Conservation (phyloP, 1,140 invertebrate species). For the Leptinotarsa texana region DNA sequence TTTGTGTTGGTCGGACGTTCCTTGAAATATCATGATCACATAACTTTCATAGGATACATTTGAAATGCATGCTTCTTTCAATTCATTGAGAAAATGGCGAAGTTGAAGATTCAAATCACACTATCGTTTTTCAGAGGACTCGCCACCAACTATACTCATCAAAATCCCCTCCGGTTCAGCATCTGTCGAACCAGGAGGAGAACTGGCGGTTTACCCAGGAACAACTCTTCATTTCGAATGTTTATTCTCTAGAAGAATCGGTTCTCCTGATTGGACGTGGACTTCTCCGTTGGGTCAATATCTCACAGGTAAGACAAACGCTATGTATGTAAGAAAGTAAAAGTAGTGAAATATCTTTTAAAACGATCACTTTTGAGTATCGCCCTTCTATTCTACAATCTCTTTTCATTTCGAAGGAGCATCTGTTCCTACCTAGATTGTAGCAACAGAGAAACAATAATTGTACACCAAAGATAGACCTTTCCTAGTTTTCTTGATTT, state of each 20-base stretch:
- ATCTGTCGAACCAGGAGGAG: constrained; percentile 75
- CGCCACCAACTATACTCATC: constrained; percentile 82
- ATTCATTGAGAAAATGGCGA: too few species aligned
- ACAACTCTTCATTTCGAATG: constrained; percentile 84
- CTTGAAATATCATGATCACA: too few species aligned
- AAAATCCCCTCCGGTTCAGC: constrained; percentile 78
- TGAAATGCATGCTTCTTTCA: not conserved
- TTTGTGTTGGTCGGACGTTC: too few species aligned
- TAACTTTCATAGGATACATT: not conserved
- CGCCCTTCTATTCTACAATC: too few species aligned
- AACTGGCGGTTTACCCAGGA: constrained; percentile 79
- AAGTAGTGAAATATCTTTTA: too few species aligned
- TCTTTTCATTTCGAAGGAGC: too few species aligned
- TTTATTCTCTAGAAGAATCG: constrained; percentile 72
- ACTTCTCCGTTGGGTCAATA: constrained; percentile 77
- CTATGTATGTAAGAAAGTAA: too few species aligned
- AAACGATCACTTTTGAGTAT: too few species aligned
- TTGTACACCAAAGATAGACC: too few species aligned
- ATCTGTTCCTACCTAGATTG: too few species aligned
- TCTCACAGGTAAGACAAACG: constrained; percentile 66
- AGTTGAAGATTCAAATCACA: constrained; percentile 15
- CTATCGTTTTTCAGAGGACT: constrained; percentile 66
- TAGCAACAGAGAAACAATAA: too few species aligned
- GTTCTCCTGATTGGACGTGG: constrained; percentile 88
- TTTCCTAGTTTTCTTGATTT: too few species aligned